Evolutionary conservation across 2,797 vertebrate genomes (phyloP).

Genomic region (Gymnodraco acuticeps): DNA sequence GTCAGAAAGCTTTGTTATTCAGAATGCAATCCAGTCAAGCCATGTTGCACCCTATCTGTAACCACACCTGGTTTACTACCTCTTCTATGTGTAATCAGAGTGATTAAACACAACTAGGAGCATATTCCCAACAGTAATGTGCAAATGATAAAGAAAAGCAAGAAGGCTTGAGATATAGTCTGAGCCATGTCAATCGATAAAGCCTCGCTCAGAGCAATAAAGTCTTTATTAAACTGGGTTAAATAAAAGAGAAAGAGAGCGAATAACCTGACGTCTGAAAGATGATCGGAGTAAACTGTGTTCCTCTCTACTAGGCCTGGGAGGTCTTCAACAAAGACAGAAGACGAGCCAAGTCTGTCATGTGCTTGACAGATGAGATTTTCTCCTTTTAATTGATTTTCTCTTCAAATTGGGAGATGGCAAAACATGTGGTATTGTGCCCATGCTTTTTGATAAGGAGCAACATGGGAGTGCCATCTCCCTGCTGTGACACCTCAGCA

Average conservation of each 20-base stretch:
- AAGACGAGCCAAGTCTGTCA: conserved; percentile 43
- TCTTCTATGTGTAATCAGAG: conserved; percentile 10
- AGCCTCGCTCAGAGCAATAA: conserved; percentile 75
- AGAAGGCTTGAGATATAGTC: conserved; percentile 66
- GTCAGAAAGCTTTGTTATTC: conserved; percentile 2
- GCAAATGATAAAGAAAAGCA: conserved; percentile 66
- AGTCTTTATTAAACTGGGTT: conserved; percentile 75
- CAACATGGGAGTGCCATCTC: conserved; percentile 69
- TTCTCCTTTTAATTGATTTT: conserved; percentile 75
- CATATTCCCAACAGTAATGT: conserved; percentile 71
- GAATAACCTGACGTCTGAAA: conserved; percentile 37
- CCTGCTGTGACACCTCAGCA: conserved; percentile 70
- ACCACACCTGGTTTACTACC: conserved; percentile 8
- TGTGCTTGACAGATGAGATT: conserved; percentile 70
- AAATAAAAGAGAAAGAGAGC: conserved; percentile 65
- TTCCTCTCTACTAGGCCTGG: conserved; percentile 47
- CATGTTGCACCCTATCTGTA: background rate
- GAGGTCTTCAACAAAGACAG: conserved; percentile 59
- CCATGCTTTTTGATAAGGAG: conserved; percentile 61
- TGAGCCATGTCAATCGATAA: conserved; percentile 72
- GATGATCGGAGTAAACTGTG: conserved; percentile 50
- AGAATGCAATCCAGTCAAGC: background rate
- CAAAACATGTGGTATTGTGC: conserved; percentile 55
- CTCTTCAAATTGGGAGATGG: conserved; percentile 52
- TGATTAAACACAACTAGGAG: too few relatives aligned